Base-by-base conservation (phyloP, 2,888 invertebrate species). In the Chesias legatella region DNA sequence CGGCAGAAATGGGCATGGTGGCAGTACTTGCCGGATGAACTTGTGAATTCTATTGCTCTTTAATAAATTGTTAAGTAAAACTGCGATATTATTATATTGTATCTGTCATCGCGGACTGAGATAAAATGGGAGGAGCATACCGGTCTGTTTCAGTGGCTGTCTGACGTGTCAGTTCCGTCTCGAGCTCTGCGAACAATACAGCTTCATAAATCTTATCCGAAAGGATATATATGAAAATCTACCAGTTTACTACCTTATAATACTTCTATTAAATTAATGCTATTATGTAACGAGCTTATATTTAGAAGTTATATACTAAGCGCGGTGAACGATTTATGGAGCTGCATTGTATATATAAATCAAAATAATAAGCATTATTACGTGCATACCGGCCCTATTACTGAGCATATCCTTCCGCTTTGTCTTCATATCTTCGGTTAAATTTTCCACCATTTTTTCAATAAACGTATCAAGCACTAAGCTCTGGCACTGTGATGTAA, bases 381-480 rank as follows among this genome's bases (percentile, higher is more conserved):
- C 6, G 24, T 31, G 33, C 35, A 43, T 68, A 88, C 82, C 89
- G 77, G 80, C 71, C 66, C 92, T 79, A 37, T 73, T 74, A 25
- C 78, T 75, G 0, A 92, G 76, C 11, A 91, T 64, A 31, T 90
- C 81, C 43, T 82, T 73, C 40, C 94, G 79, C 48, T 88, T 90
- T 24, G 72, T 63, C 65, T 90, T 90, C 66, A 90, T 77, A n/a
- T 92, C 91, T 0, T 88, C 84, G 6, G 91, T 88, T 13, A 93
- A 77, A 51, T 85, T 91, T 51, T 91, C 89, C 9, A 92, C 89
- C 89, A 93, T 91, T 74, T 91, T 92, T 13, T 92, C 92, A 35
- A 95, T 94, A 53, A 94, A 92, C 49, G 92, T 92, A 61, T 94
- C 94, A 40, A 95, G 61, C 2, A 93, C 92, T 39, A 93, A 68